Conservation (phyloP, 2,797 vertebrate species). For the Pantherophis vulpinus region DNA sequence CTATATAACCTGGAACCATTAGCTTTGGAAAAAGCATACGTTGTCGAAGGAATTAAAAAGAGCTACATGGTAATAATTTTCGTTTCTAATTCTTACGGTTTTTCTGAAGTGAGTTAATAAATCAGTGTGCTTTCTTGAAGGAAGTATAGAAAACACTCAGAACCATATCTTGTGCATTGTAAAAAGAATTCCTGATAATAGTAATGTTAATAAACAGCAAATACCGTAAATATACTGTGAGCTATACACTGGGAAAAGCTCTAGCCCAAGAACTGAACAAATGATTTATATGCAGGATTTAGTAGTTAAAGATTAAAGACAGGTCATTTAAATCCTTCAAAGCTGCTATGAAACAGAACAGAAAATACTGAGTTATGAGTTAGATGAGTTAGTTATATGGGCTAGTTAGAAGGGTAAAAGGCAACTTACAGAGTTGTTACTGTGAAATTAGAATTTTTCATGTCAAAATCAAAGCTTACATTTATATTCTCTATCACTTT, state of each 20-base stretch:
- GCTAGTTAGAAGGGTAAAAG: not conserved
- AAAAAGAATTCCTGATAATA: not conserved
- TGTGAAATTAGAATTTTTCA: not conserved
- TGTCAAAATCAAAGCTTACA: not conserved
- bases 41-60: conserved; percentile 72
- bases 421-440: not conserved
- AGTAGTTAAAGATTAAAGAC: not conserved
- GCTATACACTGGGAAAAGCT: not conserved
- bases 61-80: conserved; percentile 78
- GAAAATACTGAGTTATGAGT: not conserved
- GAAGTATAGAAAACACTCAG: not conserved
- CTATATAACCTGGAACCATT: conserved; percentile 84
- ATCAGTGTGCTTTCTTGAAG: not conserved
- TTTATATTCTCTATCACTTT: not conserved
- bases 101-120: not conserved
- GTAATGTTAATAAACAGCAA: not conserved
- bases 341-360: not conserved
- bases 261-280: not conserved
- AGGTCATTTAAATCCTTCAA: not conserved
- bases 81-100: not conserved
- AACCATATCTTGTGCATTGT: not conserved
- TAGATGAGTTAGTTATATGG: too few relatives aligned
- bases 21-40: conserved; percentile 73
- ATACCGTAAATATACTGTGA: not conserved
- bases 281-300: not conserved